phyloP scores from a whole-genome alignment of 2,797 vertebrate species.

The Cottoperca gobio region DNA sequence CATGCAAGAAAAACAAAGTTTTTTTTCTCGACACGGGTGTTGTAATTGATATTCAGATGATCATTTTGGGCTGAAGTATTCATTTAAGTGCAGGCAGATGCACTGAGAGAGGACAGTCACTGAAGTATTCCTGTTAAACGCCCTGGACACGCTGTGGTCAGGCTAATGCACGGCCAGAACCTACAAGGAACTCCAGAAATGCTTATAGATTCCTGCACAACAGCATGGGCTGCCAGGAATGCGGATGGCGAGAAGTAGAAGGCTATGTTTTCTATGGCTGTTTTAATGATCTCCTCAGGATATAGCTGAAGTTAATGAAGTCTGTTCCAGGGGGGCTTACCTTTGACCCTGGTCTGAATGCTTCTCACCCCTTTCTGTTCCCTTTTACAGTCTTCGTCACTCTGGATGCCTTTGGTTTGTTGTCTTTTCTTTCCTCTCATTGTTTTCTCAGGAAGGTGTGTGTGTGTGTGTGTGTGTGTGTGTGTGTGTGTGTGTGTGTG shows the following conservation, averaged over 20 bases:
- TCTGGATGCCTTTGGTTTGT: slow-evolving; percentile 80
- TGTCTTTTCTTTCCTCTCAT: slow-evolving; percentile 83
- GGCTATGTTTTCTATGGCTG: slow-evolving; percentile 58
- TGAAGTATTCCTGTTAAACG: slow-evolving; percentile 2
- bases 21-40: too few relatives aligned
- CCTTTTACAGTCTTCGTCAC: slow-evolving; percentile 75
- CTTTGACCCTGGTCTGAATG: slow-evolving; percentile 74
- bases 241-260: slow-evolving; percentile 47
- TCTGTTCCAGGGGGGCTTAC: slow-evolving; percentile 72
- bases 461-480: slow-evolving; percentile 41
- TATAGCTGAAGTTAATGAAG: slow-evolving; percentile 79
- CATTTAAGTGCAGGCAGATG: slow-evolving; percentile 3
- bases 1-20: too few relatives aligned
- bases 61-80: too few relatives aligned
- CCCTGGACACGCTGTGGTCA: background rate
- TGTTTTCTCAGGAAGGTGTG: slow-evolving; percentile 85
- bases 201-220: slow-evolving; percentile 43
- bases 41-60: too few relatives aligned
- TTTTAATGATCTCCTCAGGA: slow-evolving; percentile 80
- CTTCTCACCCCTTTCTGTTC: slow-evolving; percentile 70
- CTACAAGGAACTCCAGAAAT: slow-evolving; percentile 24
- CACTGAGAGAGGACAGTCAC: slow-evolving; percentile 6
- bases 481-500: slow-evolving; percentile 6
- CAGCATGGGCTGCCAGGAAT: slow-evolving; percentile 55
- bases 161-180: slow-evolving; percentile 18